Conservation (phyloP, 2,888 invertebrate species). For the Rhorus exstirpatorius region DNA sequence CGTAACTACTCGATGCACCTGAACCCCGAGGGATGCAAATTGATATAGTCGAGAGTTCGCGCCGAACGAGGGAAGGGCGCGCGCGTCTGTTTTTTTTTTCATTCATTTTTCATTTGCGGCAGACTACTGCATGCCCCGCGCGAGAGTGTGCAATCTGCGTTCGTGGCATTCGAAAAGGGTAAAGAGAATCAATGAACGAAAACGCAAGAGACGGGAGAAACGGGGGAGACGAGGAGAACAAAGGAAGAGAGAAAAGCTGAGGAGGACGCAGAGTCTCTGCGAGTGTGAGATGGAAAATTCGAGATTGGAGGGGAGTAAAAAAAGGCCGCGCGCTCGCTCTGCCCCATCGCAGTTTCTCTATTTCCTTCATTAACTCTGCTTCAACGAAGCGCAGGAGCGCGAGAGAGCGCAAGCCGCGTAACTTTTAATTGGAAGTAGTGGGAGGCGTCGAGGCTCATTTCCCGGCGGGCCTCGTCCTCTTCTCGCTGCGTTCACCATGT, state of each 20-base stretch:
- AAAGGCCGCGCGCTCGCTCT: conserved; percentile 53
- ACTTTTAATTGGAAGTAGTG: conserved; percentile 86
- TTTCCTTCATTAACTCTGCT: conserved; percentile 85
- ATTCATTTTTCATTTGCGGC: conserved; percentile 72
- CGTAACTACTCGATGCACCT: conserved; percentile 62
- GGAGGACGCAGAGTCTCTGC: conserved; percentile 71
- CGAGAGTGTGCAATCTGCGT: conserved; percentile 74
- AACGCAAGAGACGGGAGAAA: conserved; percentile 74
- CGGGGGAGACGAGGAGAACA: conserved; percentile 17
- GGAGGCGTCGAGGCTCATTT: conserved; percentile 84
- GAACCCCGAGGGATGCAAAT: conserved; percentile 65
- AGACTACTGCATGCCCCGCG: conserved; percentile 33
- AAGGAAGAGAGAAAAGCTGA: conserved; percentile 36
- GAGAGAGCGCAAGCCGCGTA: conserved; percentile 76
- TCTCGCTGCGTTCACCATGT: conserved; percentile 34
- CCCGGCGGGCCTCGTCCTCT: conserved; percentile 78
- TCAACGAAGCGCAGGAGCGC: conserved; percentile 76
- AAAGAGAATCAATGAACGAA: conserved; percentile 80
- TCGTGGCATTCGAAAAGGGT: conserved; percentile 56
- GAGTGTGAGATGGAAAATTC: conserved; percentile 69
- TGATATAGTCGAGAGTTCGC: conserved; percentile 65
- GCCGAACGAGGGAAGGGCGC: conserved; percentile 67
- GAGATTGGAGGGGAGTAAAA: conserved; percentile 49
- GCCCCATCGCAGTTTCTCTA: conserved; percentile 81
- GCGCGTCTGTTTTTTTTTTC: conserved; percentile 70